Percentiles rank a stretch among this genome's conserved stretches.
Evolutionary conservation across 2,888 invertebrate genomes (phyloP).

Genomic region (Dermolepida albohirtum): DNA sequence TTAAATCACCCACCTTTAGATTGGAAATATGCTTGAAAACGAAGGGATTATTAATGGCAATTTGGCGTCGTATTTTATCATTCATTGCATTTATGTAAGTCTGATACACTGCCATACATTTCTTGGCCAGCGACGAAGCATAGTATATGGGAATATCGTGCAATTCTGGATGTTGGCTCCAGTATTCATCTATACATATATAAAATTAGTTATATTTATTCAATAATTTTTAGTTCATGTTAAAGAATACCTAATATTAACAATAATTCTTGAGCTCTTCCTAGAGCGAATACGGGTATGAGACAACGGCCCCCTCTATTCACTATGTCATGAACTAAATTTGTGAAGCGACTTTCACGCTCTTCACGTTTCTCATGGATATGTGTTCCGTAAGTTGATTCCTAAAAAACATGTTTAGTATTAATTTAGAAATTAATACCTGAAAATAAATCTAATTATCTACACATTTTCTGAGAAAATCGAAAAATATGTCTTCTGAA

Average conservation of each 20-base stretch:
- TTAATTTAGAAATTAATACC: too few relatives aligned
- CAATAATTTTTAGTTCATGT: not conserved
- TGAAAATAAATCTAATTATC: too few relatives aligned
- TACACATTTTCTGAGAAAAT: too few relatives aligned
- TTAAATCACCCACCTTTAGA: conserved; percentile 72
- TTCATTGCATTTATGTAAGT: conserved; percentile 99
- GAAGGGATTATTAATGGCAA: conserved; percentile 98
- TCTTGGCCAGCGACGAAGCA: conserved; percentile 98
- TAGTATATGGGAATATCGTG: conserved; percentile 99
- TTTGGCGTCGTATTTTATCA: conserved; percentile 94
- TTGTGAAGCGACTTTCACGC: conserved; percentile 93
- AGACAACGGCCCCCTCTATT: conserved; percentile 96
- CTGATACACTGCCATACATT: conserved; percentile 99
- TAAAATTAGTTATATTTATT: conserved; percentile 3
- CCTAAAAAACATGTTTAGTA: conserved; percentile 67
- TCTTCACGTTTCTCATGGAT: conserved; percentile 99
- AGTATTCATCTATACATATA: conserved; percentile 86
- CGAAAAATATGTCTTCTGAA: too few relatives aligned
- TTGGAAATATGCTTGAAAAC: conserved; percentile 98
- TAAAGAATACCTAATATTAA: conserved; percentile 78
- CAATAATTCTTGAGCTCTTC: conserved; percentile 95
- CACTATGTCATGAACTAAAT: conserved; percentile 95
- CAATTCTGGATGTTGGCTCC: conserved; percentile 96
- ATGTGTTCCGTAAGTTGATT: conserved; percentile 99
- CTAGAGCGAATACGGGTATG: conserved; percentile 98